These are phyloP conservation scores for Drosophila pseudotalamancana DNA, from an alignment of 2,888 invertebrate genomes.

Conservation along the genomic window DNA sequence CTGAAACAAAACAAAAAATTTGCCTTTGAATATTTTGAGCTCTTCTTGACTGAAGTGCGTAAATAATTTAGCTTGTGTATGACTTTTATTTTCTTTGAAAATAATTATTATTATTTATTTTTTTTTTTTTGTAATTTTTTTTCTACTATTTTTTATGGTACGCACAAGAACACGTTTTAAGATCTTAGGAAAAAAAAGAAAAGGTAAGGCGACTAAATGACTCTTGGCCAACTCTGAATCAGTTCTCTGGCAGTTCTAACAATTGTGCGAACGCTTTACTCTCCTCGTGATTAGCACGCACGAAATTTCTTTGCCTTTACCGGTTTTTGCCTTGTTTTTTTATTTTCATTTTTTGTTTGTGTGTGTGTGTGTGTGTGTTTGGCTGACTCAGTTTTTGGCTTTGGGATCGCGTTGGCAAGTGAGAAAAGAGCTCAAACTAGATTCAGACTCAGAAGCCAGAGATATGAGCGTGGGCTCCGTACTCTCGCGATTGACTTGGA, in stretches of 20 bases:
- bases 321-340: constrained; percentile 58
- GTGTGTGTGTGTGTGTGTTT: constrained; percentile 4
- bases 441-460: constrained; percentile 15
- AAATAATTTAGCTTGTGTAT: constrained; percentile 33
- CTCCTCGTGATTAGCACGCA: constrained; percentile 58
- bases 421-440: constrained; percentile 11
- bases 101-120: not conserved
- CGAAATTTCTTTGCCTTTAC: constrained; percentile 69
- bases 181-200: constrained; percentile 1
- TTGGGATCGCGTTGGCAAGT: constrained; percentile 55
- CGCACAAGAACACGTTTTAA: constrained; percentile 60
- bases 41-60: constrained; percentile 43
- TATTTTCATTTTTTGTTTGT: constrained; percentile 15
- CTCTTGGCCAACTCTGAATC: constrained; percentile 25
- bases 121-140: not conserved
- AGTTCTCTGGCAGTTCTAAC: constrained; percentile 36
- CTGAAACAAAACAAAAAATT: constrained; percentile 68
- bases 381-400: constrained; percentile 56
- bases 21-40: constrained; percentile 58
- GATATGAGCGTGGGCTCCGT: constrained; percentile 22
- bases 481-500: constrained; percentile 46
- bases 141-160: not conserved
- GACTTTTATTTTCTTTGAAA: not conserved
- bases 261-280: constrained; percentile 28
- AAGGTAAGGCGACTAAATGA: constrained; percentile 30